Evolutionary conservation across 2,888 invertebrate species (phyloP), one percentile per base, ranked within the genome.

Genomic region (Melieria picta): DNA sequence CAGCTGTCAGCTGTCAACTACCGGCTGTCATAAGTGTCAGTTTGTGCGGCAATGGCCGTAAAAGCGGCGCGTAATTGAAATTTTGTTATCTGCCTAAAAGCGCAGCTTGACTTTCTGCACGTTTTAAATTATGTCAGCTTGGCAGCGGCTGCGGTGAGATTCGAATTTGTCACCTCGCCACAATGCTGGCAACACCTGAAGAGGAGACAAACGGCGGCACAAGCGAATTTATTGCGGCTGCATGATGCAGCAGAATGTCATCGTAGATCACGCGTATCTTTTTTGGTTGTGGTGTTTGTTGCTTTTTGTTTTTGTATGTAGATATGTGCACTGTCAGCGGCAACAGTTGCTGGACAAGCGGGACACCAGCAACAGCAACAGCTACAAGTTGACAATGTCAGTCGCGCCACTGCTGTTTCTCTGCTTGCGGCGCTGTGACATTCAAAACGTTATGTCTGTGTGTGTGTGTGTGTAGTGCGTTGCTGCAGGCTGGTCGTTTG

Each of bases 151-250:
- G 30, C 30, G 30, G 30, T 30, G 30, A 30, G 30, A 30, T 30
- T 30, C 30, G 30, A 30, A 30, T 30, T 30, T 30, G 30, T 30
- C 30, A 30, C 30, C 30, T 30, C 30, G 30, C 30, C 30, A 2
- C 30, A 30, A 30, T 30, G 30, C 2, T 30, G 30, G 30, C 30
- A 30, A 30, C 30, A 30, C 30, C 30, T 30, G 30, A 30, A 30
- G 30, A 30, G 30, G 30, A 2, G 30, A 30, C 30, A 30, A 30
- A 48, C 62, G 46, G 7, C 61, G 7, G 11, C 48, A 13, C 16
- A 47, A 3, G 63, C 62, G 65, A 74, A 74, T 74, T 74, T 69
- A 71, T 74, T 71, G 74, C 71, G 71, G 63, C 67, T 71, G 71
- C 71, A 66, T 74, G 74, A 69, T 67, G 64, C 71, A 43, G 58